Percentiles rank a stretch among this genome's conserved stretches.
phyloP scores from a whole-genome alignment of 2,113 vertebrate genomes.

The Psammodynastes pulverulentus region DNA sequence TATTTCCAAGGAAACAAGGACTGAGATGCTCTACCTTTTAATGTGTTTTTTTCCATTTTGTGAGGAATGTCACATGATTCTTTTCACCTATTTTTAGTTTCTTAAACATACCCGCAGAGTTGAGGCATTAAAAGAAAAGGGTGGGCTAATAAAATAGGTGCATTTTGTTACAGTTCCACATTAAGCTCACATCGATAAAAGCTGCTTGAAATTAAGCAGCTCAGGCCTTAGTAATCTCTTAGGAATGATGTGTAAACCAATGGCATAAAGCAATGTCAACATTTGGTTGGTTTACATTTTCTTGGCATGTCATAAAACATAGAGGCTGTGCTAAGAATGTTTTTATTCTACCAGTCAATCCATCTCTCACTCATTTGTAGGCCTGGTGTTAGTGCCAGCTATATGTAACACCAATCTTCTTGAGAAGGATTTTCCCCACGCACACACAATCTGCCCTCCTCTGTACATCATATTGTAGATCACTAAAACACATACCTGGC shows the following conservation, averaged over 20 bases:
- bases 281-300: constrained; percentile 41
- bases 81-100: constrained; percentile 68
- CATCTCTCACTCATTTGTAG: constrained; percentile 53
- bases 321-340: constrained; percentile 24
- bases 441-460: not conserved
- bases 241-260: constrained; percentile 25
- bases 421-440: constrained; percentile 20
- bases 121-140: constrained; percentile 59
- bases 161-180: not conserved
- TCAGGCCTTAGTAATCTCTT: not conserved
- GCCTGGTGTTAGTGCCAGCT: constrained; percentile 39
- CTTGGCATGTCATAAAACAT: constrained; percentile 38
- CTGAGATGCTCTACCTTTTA: constrained; percentile 54
- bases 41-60: constrained; percentile 61
- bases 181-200: constrained; percentile 32
- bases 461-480: not conserved
- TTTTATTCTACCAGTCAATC: constrained; percentile 52
- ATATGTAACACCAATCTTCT: constrained; percentile 51
- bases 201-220: not conserved
- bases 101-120: constrained; percentile 59
- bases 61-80: constrained; percentile 63
- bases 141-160: constrained; percentile 37
- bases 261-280: constrained; percentile 31
- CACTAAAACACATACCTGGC: not conserved
- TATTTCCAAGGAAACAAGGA: constrained; percentile 71